A percentile compares a stretch with the other conserved stretches of the same genome.
These are phyloP conservation scores for Tachycineta bicolor DNA, from an alignment of 2,113 vertebrate genomes.

Conservation along the genomic window DNA sequence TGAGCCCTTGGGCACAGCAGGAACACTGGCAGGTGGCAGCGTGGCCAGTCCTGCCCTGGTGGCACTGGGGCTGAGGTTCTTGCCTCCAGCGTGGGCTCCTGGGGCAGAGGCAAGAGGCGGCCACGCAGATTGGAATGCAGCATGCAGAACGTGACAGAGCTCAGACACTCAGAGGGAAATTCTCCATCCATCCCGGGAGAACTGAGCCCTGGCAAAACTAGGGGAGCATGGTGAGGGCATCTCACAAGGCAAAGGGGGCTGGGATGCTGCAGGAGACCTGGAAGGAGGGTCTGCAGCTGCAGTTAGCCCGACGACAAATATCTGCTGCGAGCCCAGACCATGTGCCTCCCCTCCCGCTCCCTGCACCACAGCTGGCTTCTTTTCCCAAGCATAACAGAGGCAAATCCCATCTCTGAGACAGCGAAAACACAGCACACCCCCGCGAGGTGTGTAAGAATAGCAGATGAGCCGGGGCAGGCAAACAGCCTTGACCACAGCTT, in stretches of 20 bases:
- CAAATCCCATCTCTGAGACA: not conserved
- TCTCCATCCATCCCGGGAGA: not conserved
- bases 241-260: not conserved
- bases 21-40: not conserved
- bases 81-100: not conserved
- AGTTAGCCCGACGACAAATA: not conserved
- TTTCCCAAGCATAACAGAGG: not conserved
- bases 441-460: not conserved
- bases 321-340: not conserved
- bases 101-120: accelerated
- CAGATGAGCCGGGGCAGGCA: not conserved
- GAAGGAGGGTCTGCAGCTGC: accelerated
- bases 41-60: not conserved
- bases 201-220: accelerated
- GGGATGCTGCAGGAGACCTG: not conserved
- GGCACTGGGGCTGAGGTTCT: not conserved
- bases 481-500: not conserved
- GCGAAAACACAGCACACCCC: not conserved
- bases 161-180: not conserved
- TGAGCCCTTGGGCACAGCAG: accelerated
- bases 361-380: not conserved
- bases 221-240: not conserved
- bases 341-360: accelerated
- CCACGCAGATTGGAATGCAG: accelerated
- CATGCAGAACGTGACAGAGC: not conserved